Base-by-base conservation (phyloP, 2,797 vertebrate species). In the Potorous gilbertii region DNA sequence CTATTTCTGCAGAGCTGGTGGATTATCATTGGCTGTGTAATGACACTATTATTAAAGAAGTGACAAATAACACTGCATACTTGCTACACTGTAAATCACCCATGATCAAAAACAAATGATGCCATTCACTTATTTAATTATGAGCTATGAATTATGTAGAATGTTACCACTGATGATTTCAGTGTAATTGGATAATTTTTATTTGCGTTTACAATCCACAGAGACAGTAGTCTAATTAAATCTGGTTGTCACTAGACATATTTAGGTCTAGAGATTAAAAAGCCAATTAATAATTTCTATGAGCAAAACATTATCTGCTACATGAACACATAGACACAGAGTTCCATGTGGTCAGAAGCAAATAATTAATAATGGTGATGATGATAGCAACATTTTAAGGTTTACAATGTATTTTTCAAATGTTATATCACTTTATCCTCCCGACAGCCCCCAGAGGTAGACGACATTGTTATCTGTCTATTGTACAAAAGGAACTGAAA, bases 191-290 rank as follows among this genome's bases (percentile, higher is more conserved):
- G 62, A 96, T 97, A 91, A 96, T 96, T 96, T 96, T 29, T 92
- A 52, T 95, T 98, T 96, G 55, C 96, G 50, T 94, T 96, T 96
- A 90, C 5, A 93, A 96, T 94, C 92, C 97, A 74, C 57, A 92
- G 2, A 95, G 29, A 97, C 94, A 57, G 24, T 94, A 4, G 46
- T 81, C 0, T 97, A 97, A 98, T 98, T 96, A 93, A 94, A 94
- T 97, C n/a, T 96, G 27, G 74, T 54, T 95, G 31, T 97, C 66
- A 90, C 96, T 24, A 97, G 95, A 0, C 0, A 95, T 89, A 96
- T 96, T 96, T 96, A 5, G 14, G 96, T 28, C 66, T 94, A 95
- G 0, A 94, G 9, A 89, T 94, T 28, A 94, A 94, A 95, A 95
- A 92, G 27, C 0, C 1, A 55, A 93, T 96, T 95, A 90, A 95